A percentile compares a stretch with the other conserved stretches of the same genome.
Evolutionary conservation across 2,113 vertebrate genomes (phyloP).

Genomic region (Pipra filicauda): DNA sequence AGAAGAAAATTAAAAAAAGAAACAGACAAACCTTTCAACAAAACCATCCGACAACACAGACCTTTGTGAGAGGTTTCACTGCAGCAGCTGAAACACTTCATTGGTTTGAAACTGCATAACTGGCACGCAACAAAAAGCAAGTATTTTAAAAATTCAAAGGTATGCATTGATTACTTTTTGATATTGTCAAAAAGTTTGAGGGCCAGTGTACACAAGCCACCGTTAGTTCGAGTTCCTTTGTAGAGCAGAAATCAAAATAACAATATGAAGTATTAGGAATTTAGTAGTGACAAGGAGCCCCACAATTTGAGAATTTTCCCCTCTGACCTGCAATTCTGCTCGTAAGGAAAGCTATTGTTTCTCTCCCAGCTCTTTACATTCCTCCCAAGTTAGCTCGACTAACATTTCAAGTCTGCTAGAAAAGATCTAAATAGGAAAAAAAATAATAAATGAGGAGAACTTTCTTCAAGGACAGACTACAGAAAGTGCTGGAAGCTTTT

Average conservation of each 20-base stretch:
- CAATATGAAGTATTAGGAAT: background rate
- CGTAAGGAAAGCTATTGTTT: conserved; percentile 19
- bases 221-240: background rate
- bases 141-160: background rate
- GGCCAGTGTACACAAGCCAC: background rate
- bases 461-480: background rate
- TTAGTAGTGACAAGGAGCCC: background rate
- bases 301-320: conserved; percentile 13
- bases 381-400: background rate
- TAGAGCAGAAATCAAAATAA: background rate
- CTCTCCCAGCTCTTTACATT: conserved; percentile 33
- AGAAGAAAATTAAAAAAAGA: conserved; percentile 58
- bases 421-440: background rate
- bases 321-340: conserved; percentile 38
- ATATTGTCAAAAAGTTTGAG: background rate
- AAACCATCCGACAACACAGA: background rate
- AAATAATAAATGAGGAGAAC: background rate
- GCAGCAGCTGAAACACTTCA: background rate
- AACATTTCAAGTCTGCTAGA: background rate
- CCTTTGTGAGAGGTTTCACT: background rate
- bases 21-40: conserved; percentile 29
- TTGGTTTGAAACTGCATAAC: background rate
- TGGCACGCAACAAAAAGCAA: background rate
- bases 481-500: background rate
- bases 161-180: background rate